A percentile compares a stretch with the other conserved stretches of the same genome.
phyloP scores from a whole-genome alignment of 2,797 vertebrate genomes.

The Malacoctenus gilli region DNA sequence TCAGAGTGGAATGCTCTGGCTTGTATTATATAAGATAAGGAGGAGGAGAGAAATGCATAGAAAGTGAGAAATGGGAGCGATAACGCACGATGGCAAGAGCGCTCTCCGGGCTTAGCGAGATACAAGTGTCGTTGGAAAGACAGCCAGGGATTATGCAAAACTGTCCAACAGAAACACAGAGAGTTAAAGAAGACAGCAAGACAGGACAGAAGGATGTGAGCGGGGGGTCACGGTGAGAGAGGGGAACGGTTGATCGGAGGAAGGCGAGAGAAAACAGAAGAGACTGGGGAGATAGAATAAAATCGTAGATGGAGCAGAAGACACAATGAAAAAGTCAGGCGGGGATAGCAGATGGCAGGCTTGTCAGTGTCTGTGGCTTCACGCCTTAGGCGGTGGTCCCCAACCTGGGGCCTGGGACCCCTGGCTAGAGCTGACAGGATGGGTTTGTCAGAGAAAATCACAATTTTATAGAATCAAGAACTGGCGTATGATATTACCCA shows the following conservation, averaged over 20 bases:
- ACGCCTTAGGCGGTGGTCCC: too few relatives aligned
- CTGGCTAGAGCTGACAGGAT: too few relatives aligned
- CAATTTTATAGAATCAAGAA: too few relatives aligned
- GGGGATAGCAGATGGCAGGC: conserved; percentile 63
- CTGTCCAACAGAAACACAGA: conserved; percentile 16
- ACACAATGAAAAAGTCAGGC: conserved; percentile 19
- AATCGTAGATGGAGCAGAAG: conserved; percentile 15
- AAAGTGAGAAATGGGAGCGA: conserved; percentile 27
- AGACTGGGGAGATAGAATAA: conserved; percentile 24
- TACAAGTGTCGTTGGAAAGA: conserved; percentile 17
- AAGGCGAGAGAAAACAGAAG: too few relatives aligned
- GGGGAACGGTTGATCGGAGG: too few relatives aligned
- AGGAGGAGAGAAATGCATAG: conserved; percentile 44
- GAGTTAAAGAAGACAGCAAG: background rate
- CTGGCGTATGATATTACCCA: too few relatives aligned
- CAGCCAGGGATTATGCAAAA: conserved; percentile 5
- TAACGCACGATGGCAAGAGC: conserved; percentile 11
- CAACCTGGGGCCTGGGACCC: too few relatives aligned
- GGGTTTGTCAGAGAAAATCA: too few relatives aligned
- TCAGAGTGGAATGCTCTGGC: conserved; percentile 67
- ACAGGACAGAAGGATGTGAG: too few relatives aligned
- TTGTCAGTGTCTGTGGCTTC: conserved; percentile 48
- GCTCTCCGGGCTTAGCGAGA: conserved; percentile 10
- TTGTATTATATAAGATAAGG: conserved; percentile 68
- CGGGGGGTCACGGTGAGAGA: too few relatives aligned